A percentile compares a stretch with the other conserved stretches of the same genome.
These are phyloP conservation scores for Oligia latruncula DNA, from an alignment of 2,888 invertebrate species.

Conservation along the genomic window DNA sequence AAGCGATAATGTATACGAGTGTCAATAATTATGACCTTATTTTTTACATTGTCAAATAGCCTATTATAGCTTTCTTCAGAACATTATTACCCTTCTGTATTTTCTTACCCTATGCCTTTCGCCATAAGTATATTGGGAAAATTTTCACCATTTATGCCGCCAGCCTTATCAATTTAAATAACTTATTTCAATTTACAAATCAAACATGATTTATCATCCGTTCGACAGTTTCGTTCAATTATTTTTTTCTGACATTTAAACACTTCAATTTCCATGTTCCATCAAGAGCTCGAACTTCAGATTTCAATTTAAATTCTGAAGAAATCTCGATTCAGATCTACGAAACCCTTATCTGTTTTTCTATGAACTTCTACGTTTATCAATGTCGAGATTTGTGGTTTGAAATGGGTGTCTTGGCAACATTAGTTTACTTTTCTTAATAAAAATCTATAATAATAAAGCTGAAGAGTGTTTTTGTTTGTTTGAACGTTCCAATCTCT, in stretches of 20 bases:
- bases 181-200: constrained; percentile 52
- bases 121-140: not conserved
- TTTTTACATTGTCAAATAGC: too few species aligned
- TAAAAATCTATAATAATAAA: too few species aligned
- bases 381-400: not conserved
- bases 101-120: not conserved
- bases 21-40: too few species aligned
- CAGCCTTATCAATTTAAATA: constrained; percentile 17
- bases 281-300: constrained; percentile 7
- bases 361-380: not conserved
- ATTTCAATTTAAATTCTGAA: constrained; percentile 34
- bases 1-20: too few species aligned
- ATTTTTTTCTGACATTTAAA: constrained; percentile 29
- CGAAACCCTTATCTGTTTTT: not conserved
- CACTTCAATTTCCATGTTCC: constrained; percentile 1
- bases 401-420: not conserved
- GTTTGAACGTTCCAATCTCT: too few species aligned
- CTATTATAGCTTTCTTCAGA: too few species aligned
- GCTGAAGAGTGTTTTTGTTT: too few species aligned
- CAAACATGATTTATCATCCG: constrained; percentile 60
- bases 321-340: constrained; percentile 17
- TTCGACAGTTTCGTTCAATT: constrained; percentile 41
- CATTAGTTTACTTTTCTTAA: not conserved
- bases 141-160: constrained; percentile 1
- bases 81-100: not conserved